A percentile compares a stretch with the other conserved stretches of the same genome.
Conservation (phyloP, 1,140 invertebrate species). For the Papilio polytes region DNA sequence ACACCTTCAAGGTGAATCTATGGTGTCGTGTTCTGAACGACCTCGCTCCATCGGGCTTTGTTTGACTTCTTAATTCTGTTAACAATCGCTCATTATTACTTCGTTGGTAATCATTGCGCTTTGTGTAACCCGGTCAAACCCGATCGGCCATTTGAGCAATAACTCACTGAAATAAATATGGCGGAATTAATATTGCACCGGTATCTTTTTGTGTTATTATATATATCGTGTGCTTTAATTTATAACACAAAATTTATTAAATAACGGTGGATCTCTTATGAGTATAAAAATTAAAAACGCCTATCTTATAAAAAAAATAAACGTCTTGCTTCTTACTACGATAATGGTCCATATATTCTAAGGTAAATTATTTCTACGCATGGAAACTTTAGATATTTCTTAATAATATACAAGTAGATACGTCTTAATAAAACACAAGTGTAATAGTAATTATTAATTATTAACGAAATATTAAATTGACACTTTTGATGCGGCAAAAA, state of each 20-base stretch:
- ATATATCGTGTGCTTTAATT: background rate
- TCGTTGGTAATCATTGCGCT: slow-evolving; percentile 57
- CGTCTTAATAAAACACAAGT: too few relatives aligned
- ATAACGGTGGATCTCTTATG: background rate
- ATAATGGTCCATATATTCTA: too few relatives aligned
- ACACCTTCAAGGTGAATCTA: slow-evolving; percentile 44
- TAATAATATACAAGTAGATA: too few relatives aligned
- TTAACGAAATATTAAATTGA: slow-evolving; percentile 18
- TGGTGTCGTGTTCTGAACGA: slow-evolving; percentile 48
- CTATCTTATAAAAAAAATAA: background rate
- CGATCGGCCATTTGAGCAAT: slow-evolving; percentile 7
- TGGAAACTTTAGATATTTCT: too few relatives aligned
- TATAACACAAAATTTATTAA: background rate
- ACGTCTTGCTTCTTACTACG: too few relatives aligned
- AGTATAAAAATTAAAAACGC: background rate
- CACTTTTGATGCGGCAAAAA: background rate
- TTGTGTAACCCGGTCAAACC: slow-evolving; percentile 23
- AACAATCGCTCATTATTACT: slow-evolving; percentile 71
- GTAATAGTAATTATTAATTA: background rate
- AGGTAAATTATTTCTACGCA: too few relatives aligned
- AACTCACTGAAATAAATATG: background rate
- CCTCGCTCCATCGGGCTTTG: slow-evolving; percentile 63
- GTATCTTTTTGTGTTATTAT: background rate
- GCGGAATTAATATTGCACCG: background rate
- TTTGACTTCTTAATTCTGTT: slow-evolving; percentile 72